These are phyloP conservation scores for Proteles cristata DNA, from an alignment of 2,113 vertebrate species.

Conservation along the genomic window DNA sequence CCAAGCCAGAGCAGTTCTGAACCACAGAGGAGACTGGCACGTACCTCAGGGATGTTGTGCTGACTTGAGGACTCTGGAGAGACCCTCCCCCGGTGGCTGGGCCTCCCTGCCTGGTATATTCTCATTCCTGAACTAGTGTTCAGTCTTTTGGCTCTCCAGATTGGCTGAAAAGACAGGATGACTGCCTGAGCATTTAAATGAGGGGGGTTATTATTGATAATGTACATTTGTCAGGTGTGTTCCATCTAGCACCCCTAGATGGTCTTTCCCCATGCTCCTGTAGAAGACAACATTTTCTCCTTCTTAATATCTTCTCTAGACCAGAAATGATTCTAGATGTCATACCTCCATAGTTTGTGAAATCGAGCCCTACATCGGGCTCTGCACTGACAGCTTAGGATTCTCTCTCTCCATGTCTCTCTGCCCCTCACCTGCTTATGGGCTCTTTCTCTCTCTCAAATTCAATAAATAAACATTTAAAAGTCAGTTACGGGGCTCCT, in stretches of 20 bases:
- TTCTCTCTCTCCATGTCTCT: no score
- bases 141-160: neutral
- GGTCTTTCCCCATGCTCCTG: neutral
- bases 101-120: neutral
- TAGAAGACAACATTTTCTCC: neutral
- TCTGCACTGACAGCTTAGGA: no score
- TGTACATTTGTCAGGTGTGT: neutral
- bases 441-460: no score
- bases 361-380: no score
- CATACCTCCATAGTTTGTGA: neutral
- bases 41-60: neutral
- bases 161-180: constrained; percentile 2
- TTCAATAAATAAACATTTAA: no score
- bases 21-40: neutral
- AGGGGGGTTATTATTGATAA: neutral
- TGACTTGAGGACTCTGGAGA: constrained; percentile 18
- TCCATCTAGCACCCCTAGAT: neutral
- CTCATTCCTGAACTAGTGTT: constrained; percentile 38
- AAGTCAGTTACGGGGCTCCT: no score
- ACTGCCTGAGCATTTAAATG: neutral
- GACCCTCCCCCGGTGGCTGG: neutral
- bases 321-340: neutral
- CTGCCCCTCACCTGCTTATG: no score
- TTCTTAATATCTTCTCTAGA: neutral
- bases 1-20: neutral